These are phyloP conservation scores for Chloroceryle amazona DNA, from an alignment of 2,797 vertebrate genomes.

Conservation along the genomic window DNA sequence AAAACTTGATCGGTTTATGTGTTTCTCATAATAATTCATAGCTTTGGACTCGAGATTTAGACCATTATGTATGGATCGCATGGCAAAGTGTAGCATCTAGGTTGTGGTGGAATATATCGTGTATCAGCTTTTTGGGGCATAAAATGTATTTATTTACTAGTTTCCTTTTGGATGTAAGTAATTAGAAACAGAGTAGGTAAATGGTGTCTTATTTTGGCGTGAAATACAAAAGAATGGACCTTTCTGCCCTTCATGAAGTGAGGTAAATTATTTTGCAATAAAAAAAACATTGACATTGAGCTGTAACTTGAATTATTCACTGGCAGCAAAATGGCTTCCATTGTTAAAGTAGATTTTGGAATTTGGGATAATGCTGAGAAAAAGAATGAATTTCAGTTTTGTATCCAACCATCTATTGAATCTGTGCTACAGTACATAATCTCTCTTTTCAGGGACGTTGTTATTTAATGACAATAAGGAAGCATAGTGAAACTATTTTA, in stretches of 20 bases:
- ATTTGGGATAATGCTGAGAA: not conserved
- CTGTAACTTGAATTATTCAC: not conserved
- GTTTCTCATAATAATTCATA: not conserved
- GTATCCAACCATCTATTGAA: not conserved
- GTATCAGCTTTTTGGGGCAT: not conserved
- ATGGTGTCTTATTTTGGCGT: not conserved
- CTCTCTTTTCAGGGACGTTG: not conserved
- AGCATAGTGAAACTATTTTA: not conserved
- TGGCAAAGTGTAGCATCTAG: not conserved
- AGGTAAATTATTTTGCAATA: not conserved
- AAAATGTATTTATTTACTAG: not conserved
- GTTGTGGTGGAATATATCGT: not conserved
- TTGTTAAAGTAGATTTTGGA: conserved; percentile 24
- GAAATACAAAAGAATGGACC: conserved; percentile 4
- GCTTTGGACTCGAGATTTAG: not conserved
- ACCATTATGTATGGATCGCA: not conserved
- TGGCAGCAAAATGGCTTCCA: conserved; percentile 16
- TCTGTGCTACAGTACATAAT: not conserved
- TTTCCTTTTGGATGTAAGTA: conserved; percentile 7
- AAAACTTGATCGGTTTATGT: not conserved
- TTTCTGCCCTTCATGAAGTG: not conserved
- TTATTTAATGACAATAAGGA: not conserved
- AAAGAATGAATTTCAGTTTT: not conserved
- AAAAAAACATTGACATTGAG: not conserved
- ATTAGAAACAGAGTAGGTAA: not conserved